These are phyloP conservation scores for Etia nguti DNA, from an alignment of 2,113 vertebrate species.

Conservation along the genomic window DNA sequence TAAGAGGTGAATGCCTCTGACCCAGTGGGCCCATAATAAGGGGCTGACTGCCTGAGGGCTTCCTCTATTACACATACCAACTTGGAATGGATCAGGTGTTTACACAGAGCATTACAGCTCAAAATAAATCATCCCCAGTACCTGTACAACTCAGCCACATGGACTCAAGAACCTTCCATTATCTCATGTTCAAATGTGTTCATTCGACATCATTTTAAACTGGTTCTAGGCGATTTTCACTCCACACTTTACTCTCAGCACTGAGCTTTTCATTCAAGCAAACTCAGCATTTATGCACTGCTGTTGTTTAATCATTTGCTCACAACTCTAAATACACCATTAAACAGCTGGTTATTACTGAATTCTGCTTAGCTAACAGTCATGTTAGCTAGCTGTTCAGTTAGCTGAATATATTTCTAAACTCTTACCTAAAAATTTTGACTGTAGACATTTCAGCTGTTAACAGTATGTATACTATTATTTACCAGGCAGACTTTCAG, in stretches of 20 bases:
- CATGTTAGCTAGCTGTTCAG: fast-evolving
- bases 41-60: background rate
- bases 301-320: fast-evolving
- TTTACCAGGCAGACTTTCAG: background rate
- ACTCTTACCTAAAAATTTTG: background rate
- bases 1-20: background rate
- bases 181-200: too few relatives aligned
- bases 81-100: background rate
- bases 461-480: background rate
- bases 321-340: background rate
- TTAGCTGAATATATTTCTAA: background rate
- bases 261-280: background rate
- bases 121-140: too few relatives aligned
- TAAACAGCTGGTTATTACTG: background rate
- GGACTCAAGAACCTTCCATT: too few relatives aligned
- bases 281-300: background rate
- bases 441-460: background rate
- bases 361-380: background rate
- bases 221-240: too few relatives aligned
- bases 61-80: background rate
- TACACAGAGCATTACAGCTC: background rate
- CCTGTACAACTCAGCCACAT: too few relatives aligned
- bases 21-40: background rate
- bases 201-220: too few relatives aligned
- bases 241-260: background rate